These are phyloP conservation scores for Matsumyia berberina DNA, from an alignment of 2,888 invertebrate genomes.

Conservation along the genomic window DNA sequence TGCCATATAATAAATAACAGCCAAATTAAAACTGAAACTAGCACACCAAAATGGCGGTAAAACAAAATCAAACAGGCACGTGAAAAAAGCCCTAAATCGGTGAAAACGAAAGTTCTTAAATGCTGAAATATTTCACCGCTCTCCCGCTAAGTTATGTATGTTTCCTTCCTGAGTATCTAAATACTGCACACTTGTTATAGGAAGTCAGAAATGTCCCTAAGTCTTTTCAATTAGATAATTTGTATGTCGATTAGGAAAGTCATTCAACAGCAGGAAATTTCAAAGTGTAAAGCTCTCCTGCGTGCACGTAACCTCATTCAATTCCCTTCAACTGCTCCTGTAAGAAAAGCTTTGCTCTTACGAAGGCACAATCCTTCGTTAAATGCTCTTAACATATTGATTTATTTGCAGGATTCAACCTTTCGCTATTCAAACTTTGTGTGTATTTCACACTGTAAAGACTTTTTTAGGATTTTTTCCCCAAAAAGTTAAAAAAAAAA, in stretches of 20 bases:
- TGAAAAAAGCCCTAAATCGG: too few relatives aligned
- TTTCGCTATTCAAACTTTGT: constrained; percentile 71
- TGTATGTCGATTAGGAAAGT: background rate
- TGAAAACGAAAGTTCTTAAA: too few relatives aligned
- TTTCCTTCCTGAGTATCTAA: too few relatives aligned
- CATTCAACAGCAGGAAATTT: background rate
- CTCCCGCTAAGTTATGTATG: too few relatives aligned
- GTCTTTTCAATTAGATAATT: background rate
- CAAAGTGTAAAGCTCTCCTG: constrained; percentile 16
- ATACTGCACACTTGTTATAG: too few relatives aligned
- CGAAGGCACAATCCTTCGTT: constrained; percentile 64
- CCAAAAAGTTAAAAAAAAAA: background rate
- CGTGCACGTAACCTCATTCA: constrained; percentile 31
- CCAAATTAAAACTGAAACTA: too few relatives aligned
- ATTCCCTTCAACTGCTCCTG: constrained; percentile 46
- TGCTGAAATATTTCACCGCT: too few relatives aligned
- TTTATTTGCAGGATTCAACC: constrained; percentile 67
- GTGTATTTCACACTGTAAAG: constrained; percentile 70
- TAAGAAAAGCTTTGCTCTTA: constrained; percentile 52
- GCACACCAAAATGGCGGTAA: too few relatives aligned
- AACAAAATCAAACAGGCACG: too few relatives aligned
- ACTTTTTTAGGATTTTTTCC: constrained; percentile 63
- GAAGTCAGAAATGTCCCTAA: background rate
- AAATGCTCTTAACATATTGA: constrained; percentile 73
- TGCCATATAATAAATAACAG: too few relatives aligned